Conservation (phyloP, 2,797 vertebrate genomes). For the Fundulus diaphanus region DNA sequence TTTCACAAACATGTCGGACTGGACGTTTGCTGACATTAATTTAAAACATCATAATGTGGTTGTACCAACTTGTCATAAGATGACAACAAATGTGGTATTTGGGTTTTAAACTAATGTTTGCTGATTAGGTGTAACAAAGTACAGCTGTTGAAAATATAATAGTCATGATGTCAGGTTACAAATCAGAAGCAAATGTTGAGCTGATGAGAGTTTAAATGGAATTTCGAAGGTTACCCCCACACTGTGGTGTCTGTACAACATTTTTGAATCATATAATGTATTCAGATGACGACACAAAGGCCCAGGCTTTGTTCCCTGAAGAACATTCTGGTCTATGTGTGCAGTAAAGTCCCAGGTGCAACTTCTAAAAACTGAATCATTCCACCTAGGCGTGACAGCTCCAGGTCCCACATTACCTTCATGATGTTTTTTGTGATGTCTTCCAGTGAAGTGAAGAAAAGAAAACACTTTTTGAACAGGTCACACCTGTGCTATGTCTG, state of each 20-base stretch:
- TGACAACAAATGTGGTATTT: background rate
- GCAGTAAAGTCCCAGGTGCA: background rate
- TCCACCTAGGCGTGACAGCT: background rate
- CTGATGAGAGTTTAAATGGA: background rate
- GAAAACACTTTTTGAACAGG: background rate
- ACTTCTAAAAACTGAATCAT: background rate
- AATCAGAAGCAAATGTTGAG: background rate
- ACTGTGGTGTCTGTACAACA: background rate
- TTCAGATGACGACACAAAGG: background rate
- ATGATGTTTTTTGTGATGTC: background rate
- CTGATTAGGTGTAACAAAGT: background rate
- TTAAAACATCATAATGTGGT: background rate
- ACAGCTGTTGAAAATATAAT: background rate
- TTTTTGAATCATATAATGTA: background rate
- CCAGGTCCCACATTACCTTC: background rate
- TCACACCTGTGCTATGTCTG: background rate
- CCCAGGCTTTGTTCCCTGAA: background rate
- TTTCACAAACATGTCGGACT: background rate
- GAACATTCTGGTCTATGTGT: background rate
- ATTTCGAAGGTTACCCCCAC: background rate
- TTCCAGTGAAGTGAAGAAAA: background rate
- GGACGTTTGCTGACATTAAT: background rate
- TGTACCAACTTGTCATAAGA: background rate
- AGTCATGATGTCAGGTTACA: background rate
- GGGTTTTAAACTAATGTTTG: background rate